These are phyloP conservation scores for Procambarus virginalis DNA, from an alignment of 1,140 invertebrate genomes.

Conservation along the genomic window DNA sequence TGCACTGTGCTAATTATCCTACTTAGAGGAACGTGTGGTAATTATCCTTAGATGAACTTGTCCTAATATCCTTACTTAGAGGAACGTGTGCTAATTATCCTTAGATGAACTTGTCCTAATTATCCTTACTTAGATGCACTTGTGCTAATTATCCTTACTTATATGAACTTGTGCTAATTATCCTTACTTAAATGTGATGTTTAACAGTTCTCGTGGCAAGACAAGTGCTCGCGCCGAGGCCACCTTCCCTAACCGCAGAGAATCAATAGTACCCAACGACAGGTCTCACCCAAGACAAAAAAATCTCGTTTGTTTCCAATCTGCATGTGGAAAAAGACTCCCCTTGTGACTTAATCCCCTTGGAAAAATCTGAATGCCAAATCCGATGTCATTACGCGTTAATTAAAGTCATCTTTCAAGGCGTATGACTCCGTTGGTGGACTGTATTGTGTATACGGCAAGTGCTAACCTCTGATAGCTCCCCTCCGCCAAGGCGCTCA, in stretches of 20 bases:
- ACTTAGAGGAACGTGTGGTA: no score
- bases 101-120: no score
- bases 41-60: no score
- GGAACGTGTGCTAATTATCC: no score
- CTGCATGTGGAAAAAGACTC: conserved; percentile 21
- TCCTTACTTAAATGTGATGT: no score
- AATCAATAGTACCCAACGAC: neutral
- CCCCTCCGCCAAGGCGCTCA: neutral
- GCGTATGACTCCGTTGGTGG: neutral
- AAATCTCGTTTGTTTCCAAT: conserved; percentile 47
- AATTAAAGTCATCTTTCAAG: conserved; percentile 62
- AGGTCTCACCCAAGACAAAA: neutral
- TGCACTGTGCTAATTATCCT: no score
- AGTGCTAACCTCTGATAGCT: neutral
- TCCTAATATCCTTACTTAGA: no score
- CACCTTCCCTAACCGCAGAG: neutral
- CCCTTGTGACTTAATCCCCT: conserved; percentile 47
- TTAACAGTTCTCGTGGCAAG: no score
- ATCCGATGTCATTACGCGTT: conserved; percentile 65
- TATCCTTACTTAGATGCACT: no score
- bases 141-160: no score
- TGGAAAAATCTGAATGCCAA: conserved; percentile 65
- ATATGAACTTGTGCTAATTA: no score
- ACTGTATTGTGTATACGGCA: conserved; percentile 42
- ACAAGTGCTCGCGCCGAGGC: neutral